Base-by-base conservation (phyloP, 2,797 vertebrate species). In the Tokudaia tokunoshimensis region DNA sequence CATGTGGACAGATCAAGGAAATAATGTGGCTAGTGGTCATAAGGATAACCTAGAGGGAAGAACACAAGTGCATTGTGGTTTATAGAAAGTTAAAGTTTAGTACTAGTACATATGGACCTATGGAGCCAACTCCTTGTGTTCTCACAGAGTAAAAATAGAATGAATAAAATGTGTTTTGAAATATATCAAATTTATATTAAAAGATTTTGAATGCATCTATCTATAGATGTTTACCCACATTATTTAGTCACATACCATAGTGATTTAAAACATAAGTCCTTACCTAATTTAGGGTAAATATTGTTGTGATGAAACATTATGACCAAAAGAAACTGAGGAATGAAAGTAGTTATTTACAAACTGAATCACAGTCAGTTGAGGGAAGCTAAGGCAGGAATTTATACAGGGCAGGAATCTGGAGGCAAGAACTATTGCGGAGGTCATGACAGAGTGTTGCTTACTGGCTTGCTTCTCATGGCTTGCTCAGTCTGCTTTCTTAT, bases 1-100 rank as follows among this genome's bases (percentile, higher is more conserved):
- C 93, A 92, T 44, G 57, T 84, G 41, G 93, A 87, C 70, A 92
- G 44, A 90, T 94, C 93, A 96, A 97, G 76, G 94, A 76, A 97
- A 92, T 72, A 87, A 89, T 75, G 59, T 94, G 72, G 14, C 61
- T 44, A 59, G 61, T 78, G 89, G 52, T 94, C 65, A 75, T 67
- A 95, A 96, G 14, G 50, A 61, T 91, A 15, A n/a, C 37, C 65
- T 85, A 78, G 26, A 94, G 88, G 26, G 31, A 92, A 91, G 3
- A 94, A 67, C n/a, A 44, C 7, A 84, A 44, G 65, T 72, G 12
- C 85, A 67, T 31, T 95, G n/a, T 14, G 79, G 34, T 91, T 97
- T 78, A 91, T 57, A 81, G 6, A 13, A 57, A 86, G 14, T 52
- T 74, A 72, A 31, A 44, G 31, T 47, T 84, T 86, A n/a, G 50